phyloP scores from a whole-genome alignment of 2,888 invertebrate species.

The Leucoptera coffeella region DNA sequence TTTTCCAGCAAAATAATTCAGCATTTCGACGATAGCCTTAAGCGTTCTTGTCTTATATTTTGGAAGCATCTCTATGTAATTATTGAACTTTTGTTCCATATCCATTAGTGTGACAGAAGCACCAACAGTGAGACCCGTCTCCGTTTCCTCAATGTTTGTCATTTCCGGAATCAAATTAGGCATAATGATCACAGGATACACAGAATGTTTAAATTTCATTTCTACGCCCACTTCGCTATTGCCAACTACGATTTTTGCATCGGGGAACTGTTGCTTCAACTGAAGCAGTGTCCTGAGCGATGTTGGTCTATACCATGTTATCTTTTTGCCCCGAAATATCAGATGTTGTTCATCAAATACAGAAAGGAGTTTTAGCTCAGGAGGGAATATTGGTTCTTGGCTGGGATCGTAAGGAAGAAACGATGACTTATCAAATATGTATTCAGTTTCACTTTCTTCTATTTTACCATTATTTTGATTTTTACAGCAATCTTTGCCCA shows the following conservation, averaged over 20 bases:
- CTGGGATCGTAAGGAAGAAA: slow-evolving; percentile 65
- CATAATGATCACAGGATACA: slow-evolving; percentile 75
- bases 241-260: slow-evolving; percentile 72
- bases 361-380: slow-evolving; percentile 62
- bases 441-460: slow-evolving; percentile 36
- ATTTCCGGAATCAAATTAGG: slow-evolving; percentile 83
- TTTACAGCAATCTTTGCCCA: slow-evolving; percentile 64
- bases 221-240: slow-evolving; percentile 84
- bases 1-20: slow-evolving; percentile 92
- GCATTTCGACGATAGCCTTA: slow-evolving; percentile 70
- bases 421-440: slow-evolving; percentile 54
- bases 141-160: slow-evolving; percentile 47
- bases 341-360: slow-evolving; percentile 52
- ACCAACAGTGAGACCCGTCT: slow-evolving; percentile 65
- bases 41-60: slow-evolving; percentile 62
- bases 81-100: slow-evolving; percentile 60
- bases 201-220: slow-evolving; percentile 71
- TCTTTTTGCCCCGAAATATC: slow-evolving; percentile 40
- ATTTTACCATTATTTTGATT: slow-evolving; percentile 18
- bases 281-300: slow-evolving; percentile 52
- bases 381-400: slow-evolving; percentile 82
- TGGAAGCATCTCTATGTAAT: slow-evolving; percentile 51
- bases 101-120: slow-evolving; percentile 76
- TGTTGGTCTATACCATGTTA: slow-evolving; percentile 67
- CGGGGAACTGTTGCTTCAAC: slow-evolving; percentile 59